Evolutionary conservation across 2,888 invertebrate genomes (phyloP).

Genomic region (Lepidocyrtinus sp.): DNA sequence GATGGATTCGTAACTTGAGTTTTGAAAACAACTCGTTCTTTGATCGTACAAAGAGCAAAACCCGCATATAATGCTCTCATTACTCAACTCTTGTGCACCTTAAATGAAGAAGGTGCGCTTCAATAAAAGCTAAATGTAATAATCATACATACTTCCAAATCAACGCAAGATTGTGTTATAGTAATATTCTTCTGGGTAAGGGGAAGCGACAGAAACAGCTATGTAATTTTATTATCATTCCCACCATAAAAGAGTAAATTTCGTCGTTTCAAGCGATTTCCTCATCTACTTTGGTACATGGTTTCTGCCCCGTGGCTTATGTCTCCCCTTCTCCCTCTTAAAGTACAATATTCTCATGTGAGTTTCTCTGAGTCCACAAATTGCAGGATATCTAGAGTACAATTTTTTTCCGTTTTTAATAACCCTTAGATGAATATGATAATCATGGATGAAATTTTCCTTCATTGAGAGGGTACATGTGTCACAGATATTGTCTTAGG

Average conservation of each 20-base stretch:
- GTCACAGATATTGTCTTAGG: constrained; percentile 20
- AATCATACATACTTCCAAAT: background rate
- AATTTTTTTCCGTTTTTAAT: background rate
- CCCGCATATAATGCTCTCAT: background rate
- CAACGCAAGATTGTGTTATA: background rate
- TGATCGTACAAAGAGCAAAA: background rate
- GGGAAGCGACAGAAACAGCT: background rate
- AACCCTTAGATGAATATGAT: background rate
- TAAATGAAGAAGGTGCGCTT: background rate
- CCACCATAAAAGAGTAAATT: background rate
- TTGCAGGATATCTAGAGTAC: background rate
- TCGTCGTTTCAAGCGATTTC: background rate
- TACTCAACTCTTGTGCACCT: background rate
- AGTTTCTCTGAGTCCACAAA: background rate
- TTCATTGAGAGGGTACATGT: background rate
- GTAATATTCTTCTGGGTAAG: background rate
- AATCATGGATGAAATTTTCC: background rate
- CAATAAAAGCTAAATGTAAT: background rate
- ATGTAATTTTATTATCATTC: background rate
- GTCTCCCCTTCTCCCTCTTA: background rate
- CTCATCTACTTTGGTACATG: background rate
- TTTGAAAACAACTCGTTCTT: background rate
- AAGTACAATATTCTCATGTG: background rate
- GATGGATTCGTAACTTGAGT: background rate
- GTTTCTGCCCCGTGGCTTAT: background rate